Conservation (phyloP, 2,797 vertebrate species). For the Clarias platycephalus region DNA sequence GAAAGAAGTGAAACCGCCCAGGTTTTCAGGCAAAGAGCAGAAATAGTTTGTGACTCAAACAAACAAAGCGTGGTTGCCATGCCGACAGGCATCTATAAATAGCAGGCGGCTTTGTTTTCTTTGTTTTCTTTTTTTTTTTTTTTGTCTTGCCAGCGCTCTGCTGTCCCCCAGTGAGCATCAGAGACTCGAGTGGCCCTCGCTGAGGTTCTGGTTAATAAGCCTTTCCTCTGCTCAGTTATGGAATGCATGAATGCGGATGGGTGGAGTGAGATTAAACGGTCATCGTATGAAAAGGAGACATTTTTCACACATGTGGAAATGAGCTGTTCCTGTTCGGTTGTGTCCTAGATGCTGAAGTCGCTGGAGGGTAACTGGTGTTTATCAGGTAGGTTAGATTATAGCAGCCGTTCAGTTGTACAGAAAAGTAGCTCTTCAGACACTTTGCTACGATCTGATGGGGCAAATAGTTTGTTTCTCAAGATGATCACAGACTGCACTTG, state of each 20-base stretch:
- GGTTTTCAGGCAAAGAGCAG: constrained; percentile 48
- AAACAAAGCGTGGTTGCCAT: constrained; percentile 63
- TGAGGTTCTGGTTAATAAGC: constrained; percentile 42
- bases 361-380: background rate
- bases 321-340: background rate
- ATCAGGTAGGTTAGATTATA: background rate
- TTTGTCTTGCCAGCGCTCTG: constrained; percentile 58
- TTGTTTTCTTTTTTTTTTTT: constrained; percentile 6
- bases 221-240: constrained; percentile 35
- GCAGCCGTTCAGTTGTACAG: background rate
- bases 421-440: background rate
- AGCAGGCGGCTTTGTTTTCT: constrained; percentile 43
- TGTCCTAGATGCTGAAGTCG: background rate
- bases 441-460: background rate
- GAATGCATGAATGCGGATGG: constrained; percentile 36
- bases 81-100: constrained; percentile 61
- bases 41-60: constrained; percentile 61
- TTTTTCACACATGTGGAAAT: background rate
- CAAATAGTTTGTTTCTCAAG: no score
- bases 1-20: constrained; percentile 51
- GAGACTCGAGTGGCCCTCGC: constrained; percentile 40
- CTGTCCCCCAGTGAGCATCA: constrained; percentile 51
- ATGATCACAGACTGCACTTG: background rate
- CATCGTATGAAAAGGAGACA: background rate
- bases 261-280: constrained; percentile 8